Evolutionary conservation across 1,140 invertebrate genomes (phyloP).

Genomic region (Drosophila ironensis): DNA sequence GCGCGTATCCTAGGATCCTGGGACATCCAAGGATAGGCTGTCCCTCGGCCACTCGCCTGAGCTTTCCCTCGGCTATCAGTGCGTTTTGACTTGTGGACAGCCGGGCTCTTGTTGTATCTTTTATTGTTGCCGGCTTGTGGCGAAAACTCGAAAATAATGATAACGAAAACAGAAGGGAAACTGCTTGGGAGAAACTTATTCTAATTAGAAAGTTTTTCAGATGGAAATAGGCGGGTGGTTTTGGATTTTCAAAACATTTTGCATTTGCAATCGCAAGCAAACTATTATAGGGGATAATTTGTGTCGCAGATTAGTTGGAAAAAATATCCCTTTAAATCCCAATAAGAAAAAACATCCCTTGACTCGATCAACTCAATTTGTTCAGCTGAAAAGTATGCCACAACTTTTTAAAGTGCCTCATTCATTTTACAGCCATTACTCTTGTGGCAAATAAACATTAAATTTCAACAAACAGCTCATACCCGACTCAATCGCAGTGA

Average conservation of each 20-base stretch:
- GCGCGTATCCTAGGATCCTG: constrained; percentile 9
- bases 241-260: constrained; percentile 10
- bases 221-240: background rate
- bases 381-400: constrained; percentile 40
- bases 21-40: too few relatives aligned
- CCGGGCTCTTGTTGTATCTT: constrained; percentile 40
- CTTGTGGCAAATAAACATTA: constrained; percentile 26
- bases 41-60: background rate
- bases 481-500: constrained; percentile 26
- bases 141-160: constrained; percentile 42
- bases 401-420: background rate
- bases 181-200: constrained; percentile 29
- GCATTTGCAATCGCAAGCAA: too few relatives aligned
- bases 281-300: too few relatives aligned
- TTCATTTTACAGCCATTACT: constrained; percentile 1
- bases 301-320: too few relatives aligned
- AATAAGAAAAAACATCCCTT: background rate
- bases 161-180: constrained; percentile 15
- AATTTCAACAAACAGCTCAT: constrained; percentile 33
- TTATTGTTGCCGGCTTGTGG: constrained; percentile 12
- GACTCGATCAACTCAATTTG: background rate
- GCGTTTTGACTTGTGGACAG: constrained; percentile 28
- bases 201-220: constrained; percentile 41
- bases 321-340: background rate
- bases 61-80: background rate